Conservation (phyloP, 2,797 vertebrate genomes). For the Gila robusta region DNA sequence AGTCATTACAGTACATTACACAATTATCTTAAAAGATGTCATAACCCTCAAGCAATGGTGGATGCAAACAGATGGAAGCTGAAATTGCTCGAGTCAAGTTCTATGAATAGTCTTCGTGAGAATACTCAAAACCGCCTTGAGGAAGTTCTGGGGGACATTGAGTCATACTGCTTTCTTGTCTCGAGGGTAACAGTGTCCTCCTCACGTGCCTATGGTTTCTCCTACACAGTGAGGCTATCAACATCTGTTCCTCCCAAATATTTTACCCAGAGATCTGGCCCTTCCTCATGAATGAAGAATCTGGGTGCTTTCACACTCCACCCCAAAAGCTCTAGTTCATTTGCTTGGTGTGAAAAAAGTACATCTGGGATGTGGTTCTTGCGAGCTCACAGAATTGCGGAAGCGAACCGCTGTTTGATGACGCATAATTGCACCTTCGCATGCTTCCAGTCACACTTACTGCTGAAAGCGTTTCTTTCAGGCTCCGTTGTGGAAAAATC, state of each 20-base stretch:
- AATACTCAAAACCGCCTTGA: constrained; percentile 28
- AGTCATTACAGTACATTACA: neutral
- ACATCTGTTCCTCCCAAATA: constrained; percentile 64
- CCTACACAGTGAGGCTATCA: constrained; percentile 39
- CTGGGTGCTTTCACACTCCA: constrained; percentile 15
- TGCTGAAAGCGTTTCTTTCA: neutral
- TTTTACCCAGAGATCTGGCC: constrained; percentile 54
- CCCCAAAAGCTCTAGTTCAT: neutral
- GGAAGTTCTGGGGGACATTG: constrained; percentile 42
- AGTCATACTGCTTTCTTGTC: constrained; percentile 27
- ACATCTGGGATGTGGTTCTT: neutral
- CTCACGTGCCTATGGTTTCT: constrained; percentile 15
- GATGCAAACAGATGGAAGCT: constrained; percentile 44
- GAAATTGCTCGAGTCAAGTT: constrained; percentile 27
- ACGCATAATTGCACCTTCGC: neutral
- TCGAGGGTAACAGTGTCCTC: constrained; percentile 51
- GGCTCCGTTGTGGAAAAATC: neutral
- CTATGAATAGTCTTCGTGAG: constrained; percentile 32
- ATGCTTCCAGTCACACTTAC: constrained; percentile 4
- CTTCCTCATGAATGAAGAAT: constrained; percentile 44
- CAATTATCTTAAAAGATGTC: constrained; percentile 8
- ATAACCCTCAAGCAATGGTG: neutral
- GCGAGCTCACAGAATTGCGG: neutral
- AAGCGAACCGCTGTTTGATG: neutral
- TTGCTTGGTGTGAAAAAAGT: neutral